Percentiles rank a stretch among this genome's conserved stretches.
Evolutionary conservation across 1,140 invertebrate species (phyloP).

Genomic region (Eumeta japonica): DNA sequence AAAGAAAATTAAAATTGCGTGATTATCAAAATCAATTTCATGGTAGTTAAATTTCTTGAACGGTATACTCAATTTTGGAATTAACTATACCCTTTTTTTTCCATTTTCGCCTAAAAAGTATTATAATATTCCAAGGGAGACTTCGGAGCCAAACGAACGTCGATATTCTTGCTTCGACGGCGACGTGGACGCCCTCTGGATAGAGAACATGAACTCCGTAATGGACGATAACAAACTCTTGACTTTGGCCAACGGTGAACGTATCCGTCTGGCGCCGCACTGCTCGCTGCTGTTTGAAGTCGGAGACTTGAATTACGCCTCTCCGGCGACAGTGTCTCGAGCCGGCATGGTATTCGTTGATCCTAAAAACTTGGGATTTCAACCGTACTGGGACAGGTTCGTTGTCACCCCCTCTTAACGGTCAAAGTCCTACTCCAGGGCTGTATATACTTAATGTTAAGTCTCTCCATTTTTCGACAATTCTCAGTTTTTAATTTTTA

Average conservation of each 20-base stretch:
- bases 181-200: constrained; percentile 90
- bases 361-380: constrained; percentile 83
- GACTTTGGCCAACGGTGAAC: constrained; percentile 86
- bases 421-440: background rate
- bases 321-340: constrained; percentile 86
- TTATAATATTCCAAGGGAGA: constrained; percentile 14
- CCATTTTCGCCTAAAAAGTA: background rate
- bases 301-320: constrained; percentile 84
- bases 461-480: background rate
- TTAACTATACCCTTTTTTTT: background rate
- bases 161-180: constrained; percentile 89
- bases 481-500: background rate
- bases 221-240: constrained; percentile 93
- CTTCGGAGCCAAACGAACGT: constrained; percentile 66
- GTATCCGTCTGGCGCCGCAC: constrained; percentile 77
- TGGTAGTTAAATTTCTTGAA: too few species aligned
- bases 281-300: constrained; percentile 89
- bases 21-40: too few species aligned
- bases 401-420: constrained; percentile 26
- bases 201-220: constrained; percentile 95
- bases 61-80: too few species aligned
- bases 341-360: constrained; percentile 94
- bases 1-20: too few species aligned
- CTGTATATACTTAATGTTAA: background rate
- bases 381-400: constrained; percentile 83